Base-by-base conservation (phyloP, 1,140 invertebrate genomes). In the Oedothorax gibbosus region DNA sequence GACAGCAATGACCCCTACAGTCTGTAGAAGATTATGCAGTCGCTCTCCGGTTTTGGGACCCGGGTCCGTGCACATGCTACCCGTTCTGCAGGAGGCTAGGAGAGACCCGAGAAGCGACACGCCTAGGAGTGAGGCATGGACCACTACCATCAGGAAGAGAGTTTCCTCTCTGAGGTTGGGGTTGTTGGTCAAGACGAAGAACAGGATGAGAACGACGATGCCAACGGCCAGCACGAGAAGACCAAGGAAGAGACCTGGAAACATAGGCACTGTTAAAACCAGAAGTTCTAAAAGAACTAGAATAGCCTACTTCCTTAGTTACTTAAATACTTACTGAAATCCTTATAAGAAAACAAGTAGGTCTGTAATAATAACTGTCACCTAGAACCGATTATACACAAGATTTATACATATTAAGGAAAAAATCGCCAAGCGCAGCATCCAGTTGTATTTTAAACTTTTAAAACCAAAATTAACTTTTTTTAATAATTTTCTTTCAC, bases 131-230 rank as follows among this genome's bases (percentile, higher is more conserved):
- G 76, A 72, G 12, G 85, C 80, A 75, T 88, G 87, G 60, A 88
- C 76, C 14, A 87, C 88, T 18, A 88, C 88, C 69, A 86, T 87
- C 57, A 87, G 87, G 14, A 90, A 90, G 64, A 91, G 87, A 20
- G 90, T 91, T 89, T 81, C 90, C 80, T 10, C 90, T 77, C 66
- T 91, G 56, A 93, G 93, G 72, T 92, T 91, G 18, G 90, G 89
- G 77, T 93, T 91, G 65, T 92, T 92, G 66, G 92, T 92, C 56
- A 93, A 92, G 8, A 93, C 93, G 53, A 93, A 91, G 87, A 93
- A 93, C 18, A 93, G 92, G n/a, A 93, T 91, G 11, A 93, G 91
- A 14, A 93, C 91, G 0, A 93, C 92, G 50, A 93, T 92, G 0
- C 92, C 92, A 5, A 91, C 91, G 1, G 93, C 93, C 83, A 93